Evolutionary conservation across 2,113 vertebrate species (phyloP), one percentile per base, ranked within the genome.

Genomic region (Isichthys henryi): DNA sequence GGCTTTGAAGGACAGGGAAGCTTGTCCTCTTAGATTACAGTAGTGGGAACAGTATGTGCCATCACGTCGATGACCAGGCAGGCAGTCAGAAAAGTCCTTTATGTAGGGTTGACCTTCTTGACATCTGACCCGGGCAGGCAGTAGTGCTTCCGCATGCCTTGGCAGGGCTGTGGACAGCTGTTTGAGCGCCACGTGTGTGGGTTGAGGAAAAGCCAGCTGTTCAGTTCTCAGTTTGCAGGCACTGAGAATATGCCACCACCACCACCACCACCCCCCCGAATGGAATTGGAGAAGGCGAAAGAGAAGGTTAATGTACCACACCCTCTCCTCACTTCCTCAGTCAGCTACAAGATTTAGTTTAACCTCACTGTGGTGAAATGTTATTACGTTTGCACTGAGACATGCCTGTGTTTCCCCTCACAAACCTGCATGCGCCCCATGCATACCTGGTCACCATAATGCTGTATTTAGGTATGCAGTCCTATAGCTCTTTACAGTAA

Each of bases 321-420:
- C 90, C 90, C 84, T 48, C 87, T 87, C 91, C 91, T 93, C 90
- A 94, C 92, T 94, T 95, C 94, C 93, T 92, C 90, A 91, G 90
- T 87, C 77, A 39, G 48, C 31, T 87, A 3, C 70, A 13, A 89
- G 58, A 10, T 45, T 46, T 88, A 27, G 23, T 70, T 80, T 84
- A 89, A n/a, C n/a, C 7, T 48, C 45, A 15, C 43, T 85, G 49
- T 88, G 58, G 48, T 77, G 13, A 90, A 31, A 77, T 49, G 80
- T 62, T 50, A 53, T 46, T 52, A 90, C 46, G 77, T 70, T 39
- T 17, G 1, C 89, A 80, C 83, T n/a, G 31, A 7, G 66, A 58
- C 2, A 27, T 87, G n/a, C 27, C 49, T 35, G 23, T 39, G n/a
- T 56, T 31, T 56, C 48, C 89, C 87, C 87, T 0, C 89, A 66